Evolutionary conservation across 1,140 invertebrate genomes (phyloP).

Genomic region (Adelges cooleyi): DNA sequence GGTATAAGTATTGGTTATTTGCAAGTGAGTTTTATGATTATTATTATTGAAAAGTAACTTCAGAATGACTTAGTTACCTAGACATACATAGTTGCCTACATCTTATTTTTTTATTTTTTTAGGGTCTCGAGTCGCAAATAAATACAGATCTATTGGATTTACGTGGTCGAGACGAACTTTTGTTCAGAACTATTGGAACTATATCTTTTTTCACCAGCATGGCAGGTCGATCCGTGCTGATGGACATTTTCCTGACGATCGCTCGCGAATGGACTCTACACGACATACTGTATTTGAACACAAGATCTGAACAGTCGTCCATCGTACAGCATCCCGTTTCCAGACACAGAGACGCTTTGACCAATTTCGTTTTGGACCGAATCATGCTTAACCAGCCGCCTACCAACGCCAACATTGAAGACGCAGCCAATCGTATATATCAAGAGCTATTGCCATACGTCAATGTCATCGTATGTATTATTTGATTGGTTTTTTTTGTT

Average conservation of each 20-base stretch:
- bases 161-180: neutral
- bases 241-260: neutral
- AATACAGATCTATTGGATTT: too few species aligned
- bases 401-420: neutral
- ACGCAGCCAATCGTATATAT: conserved; percentile 7
- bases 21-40: too few species aligned
- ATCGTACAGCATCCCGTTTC: neutral
- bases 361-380: neutral
- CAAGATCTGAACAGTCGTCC: neutral
- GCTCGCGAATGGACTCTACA: conserved; percentile 1
- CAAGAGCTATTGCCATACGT: neutral
- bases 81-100: too few species aligned
- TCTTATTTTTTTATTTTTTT: too few species aligned
- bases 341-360: neutral
- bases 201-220: conserved; percentile 5
- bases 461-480: conserved; percentile 7
- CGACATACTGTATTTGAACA: conserved; percentile 1
- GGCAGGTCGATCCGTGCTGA: neutral
- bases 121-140: too few species aligned
- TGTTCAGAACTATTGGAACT: neutral
- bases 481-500: too few species aligned
- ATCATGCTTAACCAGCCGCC: neutral
- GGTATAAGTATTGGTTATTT: too few species aligned
- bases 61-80: too few species aligned
- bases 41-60: too few species aligned